Conservation (phyloP, 2,113 vertebrate species). For the Puffinus mauretanicus region DNA sequence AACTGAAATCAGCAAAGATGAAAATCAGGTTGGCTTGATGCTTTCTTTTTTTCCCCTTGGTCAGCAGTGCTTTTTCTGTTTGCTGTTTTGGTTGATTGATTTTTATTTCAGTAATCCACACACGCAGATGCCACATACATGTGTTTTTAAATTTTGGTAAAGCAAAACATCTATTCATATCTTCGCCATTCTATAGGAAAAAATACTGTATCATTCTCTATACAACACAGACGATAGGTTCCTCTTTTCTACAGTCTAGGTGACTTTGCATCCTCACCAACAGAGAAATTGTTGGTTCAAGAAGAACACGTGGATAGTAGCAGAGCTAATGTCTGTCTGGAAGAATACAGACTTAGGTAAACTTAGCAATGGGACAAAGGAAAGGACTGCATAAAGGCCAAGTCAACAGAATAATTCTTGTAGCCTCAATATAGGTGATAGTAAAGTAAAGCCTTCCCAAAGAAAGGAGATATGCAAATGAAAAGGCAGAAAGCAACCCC, state of each 20-base stretch:
- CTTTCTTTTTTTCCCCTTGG: not conserved
- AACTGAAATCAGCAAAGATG: not conserved
- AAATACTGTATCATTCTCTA: not conserved
- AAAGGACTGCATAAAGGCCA: not conserved
- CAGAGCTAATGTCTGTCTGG: not conserved
- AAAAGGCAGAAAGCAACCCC: not conserved
- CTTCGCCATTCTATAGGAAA: not conserved
- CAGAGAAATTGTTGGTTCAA: not conserved
- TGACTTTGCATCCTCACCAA: not conserved
- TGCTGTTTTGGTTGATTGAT: not conserved
- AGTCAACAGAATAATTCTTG: not conserved
- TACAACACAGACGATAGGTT: not conserved
- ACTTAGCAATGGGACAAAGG: not conserved
- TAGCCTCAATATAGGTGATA: not conserved
- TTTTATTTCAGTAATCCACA: not conserved
- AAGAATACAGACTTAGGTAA: not conserved
- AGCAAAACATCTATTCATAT: not conserved
- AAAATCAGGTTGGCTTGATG: not conserved
- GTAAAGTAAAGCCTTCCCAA: not conserved
- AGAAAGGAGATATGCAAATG: not conserved
- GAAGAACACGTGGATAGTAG: not conserved
- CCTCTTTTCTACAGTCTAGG: not conserved
- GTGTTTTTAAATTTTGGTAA: not conserved
- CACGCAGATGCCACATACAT: not conserved
- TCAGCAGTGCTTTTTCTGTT: not conserved